phyloP scores from a whole-genome alignment of 2,797 vertebrate species.

The Rallus crepitans region DNA sequence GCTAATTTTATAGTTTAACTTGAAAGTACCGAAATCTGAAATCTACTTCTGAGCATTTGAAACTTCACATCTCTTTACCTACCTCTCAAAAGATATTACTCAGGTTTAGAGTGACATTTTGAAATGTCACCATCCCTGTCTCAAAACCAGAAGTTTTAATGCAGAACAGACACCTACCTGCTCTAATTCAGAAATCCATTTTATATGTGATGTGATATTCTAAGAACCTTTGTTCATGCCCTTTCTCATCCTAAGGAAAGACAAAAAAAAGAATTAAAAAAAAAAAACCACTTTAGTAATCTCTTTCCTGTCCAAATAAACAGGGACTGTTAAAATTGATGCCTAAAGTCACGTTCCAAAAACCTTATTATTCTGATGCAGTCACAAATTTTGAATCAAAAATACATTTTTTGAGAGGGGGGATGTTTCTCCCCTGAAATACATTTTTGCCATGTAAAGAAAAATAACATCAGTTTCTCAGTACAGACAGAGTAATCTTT shows the following conservation, averaged over 20 bases:
- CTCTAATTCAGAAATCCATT: neutral
- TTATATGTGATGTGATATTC: neutral
- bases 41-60: conserved; percentile 43
- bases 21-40: conserved; percentile 25
- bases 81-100: conserved; percentile 38
- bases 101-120: conserved; percentile 50
- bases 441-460: neutral
- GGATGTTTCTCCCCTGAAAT: neutral
- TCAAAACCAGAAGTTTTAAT: conserved; percentile 15
- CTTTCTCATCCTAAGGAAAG: neutral
- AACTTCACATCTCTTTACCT: neutral
- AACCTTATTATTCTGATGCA: neutral
- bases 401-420: neutral
- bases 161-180: conserved; percentile 5
- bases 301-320: neutral
- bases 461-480: neutral
- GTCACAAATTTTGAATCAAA: neutral
- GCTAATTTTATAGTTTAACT: neutral
- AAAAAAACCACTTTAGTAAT: neutral
- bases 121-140: conserved; percentile 32
- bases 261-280: neutral
- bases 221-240: neutral
- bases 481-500: neutral
- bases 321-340: neutral
- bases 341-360: neutral